Evolutionary conservation across 2,888 invertebrate species (phyloP), one percentile per base, ranked within the genome.

Genomic region (Mythimna loreyi): DNA sequence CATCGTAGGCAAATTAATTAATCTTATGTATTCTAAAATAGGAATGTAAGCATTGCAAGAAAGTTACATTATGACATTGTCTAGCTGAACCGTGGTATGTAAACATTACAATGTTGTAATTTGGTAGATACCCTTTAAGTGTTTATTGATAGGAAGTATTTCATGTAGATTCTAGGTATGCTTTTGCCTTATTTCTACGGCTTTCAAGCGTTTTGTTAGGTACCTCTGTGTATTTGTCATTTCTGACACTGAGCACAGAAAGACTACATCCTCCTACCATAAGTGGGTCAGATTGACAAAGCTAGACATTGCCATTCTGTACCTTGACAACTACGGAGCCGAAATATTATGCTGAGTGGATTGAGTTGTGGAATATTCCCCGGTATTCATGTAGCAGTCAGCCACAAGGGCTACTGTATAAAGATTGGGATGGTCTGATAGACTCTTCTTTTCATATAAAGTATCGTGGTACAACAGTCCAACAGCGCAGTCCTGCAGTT

Each of bases 11-110:
- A 77, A 83, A 71, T 36, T 30, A 74, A 66, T 9, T 45, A 61
- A 79, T 49, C 50, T 63, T 80, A 80, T 62, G 56, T 60, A 53
- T 66, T 67, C 69, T 81, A 78, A 63, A 65, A 65, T 36, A 81
- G 68, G 74, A 61, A 67, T 68, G 67, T 67, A 83, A 83, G 71
- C 75, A 49, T 66, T 60, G 72, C 67, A 45, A 61, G 28, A 65
- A 40, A 52, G 23, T 28, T 60, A 60, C 45, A 60, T 16, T n/a
- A 58, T 53, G 53, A 45, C 58, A 74, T 66, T 64, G 19, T 68
- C 67, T 66, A 76, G 52, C 65, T 50, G 33, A 36, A 50, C 25
- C 25, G 25, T 2, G 13, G 25, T 19, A 11, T 33, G 9, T 3
- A 11, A 49, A n/a, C 25, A 49, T 33, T 30, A 56, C 47, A 21